phyloP scores from a whole-genome alignment of 1,140 invertebrate genomes.

The Helicoverpa zea region DNA sequence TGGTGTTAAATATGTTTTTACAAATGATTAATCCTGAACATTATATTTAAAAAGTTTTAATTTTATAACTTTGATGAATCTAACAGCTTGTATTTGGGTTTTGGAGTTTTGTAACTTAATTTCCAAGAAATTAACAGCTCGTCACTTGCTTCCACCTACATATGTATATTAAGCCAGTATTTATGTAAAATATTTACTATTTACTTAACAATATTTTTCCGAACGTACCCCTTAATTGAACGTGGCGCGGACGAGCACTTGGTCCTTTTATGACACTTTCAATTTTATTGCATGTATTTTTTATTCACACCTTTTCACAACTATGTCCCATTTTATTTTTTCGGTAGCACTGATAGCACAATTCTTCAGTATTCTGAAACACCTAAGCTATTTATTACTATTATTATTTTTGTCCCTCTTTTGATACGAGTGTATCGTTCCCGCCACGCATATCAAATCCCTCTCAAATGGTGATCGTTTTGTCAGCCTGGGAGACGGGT shows the following conservation, averaged over 20 bases:
- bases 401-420: neutral
- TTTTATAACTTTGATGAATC: too few relatives aligned
- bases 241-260: constrained; percentile 27
- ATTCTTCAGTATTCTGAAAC: neutral
- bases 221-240: neutral
- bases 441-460: constrained; percentile 17
- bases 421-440: constrained; percentile 15
- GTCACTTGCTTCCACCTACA: constrained; percentile 20
- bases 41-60: too few relatives aligned
- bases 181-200: constrained; percentile 2
- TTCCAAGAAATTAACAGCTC: constrained; percentile 1
- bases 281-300: neutral
- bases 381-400: neutral
- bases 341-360: too few relatives aligned
- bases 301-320: too few relatives aligned
- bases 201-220: neutral
- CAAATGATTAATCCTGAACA: too few relatives aligned
- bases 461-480: constrained; percentile 63
- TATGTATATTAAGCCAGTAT: neutral
- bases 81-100: constrained; percentile 6
- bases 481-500: constrained; percentile 95
- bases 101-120: constrained; percentile 4
- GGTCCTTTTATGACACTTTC: neutral
- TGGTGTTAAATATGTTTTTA: neutral
- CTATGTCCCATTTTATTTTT: neutral